These are phyloP conservation scores for Barnardius zonarius DNA, from an alignment of 2,113 vertebrate species.

Conservation along the genomic window DNA sequence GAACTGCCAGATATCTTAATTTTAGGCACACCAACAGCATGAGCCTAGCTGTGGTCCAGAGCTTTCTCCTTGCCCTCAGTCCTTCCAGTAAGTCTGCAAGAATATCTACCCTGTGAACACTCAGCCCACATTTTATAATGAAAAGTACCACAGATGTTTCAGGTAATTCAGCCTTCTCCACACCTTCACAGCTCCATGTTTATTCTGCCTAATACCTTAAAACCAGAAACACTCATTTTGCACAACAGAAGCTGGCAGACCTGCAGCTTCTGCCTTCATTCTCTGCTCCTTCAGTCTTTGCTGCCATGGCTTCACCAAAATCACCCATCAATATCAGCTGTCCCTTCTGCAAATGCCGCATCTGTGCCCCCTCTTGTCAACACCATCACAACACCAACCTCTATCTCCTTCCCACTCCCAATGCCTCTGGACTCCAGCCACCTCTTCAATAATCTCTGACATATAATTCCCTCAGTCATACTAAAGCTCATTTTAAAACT, in stretches of 20 bases:
- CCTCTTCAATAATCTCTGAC: background rate
- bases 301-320: background rate
- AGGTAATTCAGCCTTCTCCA: background rate
- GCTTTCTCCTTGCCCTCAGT: background rate
- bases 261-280: background rate
- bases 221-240: background rate
- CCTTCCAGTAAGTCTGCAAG: background rate
- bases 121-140: background rate
- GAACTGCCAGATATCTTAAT: background rate
- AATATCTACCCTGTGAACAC: background rate
- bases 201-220: background rate
- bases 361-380: background rate
- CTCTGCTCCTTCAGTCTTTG: background rate
- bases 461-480: background rate
- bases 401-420: background rate
- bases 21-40: background rate
- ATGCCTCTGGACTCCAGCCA: background rate
- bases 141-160: background rate
- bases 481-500: background rate
- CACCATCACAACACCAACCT: background rate
- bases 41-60: background rate
- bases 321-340: background rate
- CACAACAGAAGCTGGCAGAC: background rate
- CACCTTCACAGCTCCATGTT: background rate
- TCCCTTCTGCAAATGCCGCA: background rate